Conservation (phyloP, 1,140 invertebrate genomes). For the Panulirus ornatus region DNA sequence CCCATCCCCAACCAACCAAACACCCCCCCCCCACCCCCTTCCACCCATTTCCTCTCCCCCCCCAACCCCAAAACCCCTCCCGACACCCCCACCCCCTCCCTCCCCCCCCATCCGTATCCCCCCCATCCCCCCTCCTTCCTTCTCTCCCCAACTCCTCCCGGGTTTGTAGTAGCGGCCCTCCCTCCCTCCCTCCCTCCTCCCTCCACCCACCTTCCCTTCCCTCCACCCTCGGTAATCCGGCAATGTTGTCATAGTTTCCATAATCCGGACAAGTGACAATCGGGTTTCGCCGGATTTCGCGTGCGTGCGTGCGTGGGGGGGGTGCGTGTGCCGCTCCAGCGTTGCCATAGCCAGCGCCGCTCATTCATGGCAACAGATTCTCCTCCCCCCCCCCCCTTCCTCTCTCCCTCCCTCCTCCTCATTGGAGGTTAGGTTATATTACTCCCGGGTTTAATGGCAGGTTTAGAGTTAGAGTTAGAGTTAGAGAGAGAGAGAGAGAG, state of each 20-base stretch:
- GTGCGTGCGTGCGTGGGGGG: conserved; percentile 2
- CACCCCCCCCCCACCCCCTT: not conserved
- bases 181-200: conserved; percentile 20
- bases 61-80: too few species aligned
- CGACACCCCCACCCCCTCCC: not conserved
- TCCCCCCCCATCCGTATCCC: not conserved
- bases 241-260: conserved; percentile 57
- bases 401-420: too few species aligned
- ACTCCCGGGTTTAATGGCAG: not conserved
- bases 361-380: not conserved
- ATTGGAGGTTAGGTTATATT: too few species aligned
- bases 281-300: conserved; percentile 54
- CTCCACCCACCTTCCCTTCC: not conserved
- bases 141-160: conserved; percentile 4
- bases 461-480: too few species aligned
- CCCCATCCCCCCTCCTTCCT: not conserved
- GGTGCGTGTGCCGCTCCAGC: not conserved
- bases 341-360: conserved; percentile 20
- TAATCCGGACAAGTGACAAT: conserved; percentile 58
- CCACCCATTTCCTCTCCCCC: not conserved
- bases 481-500: not conserved
- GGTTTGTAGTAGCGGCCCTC: too few species aligned
- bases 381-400: too few species aligned
- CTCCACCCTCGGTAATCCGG: conserved; percentile 38
- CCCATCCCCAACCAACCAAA: conserved; percentile 18